Evolutionary conservation across 2,113 vertebrate species (phyloP), one percentile per base, ranked within the genome.

Genomic region (Nymphicus hollandicus): DNA sequence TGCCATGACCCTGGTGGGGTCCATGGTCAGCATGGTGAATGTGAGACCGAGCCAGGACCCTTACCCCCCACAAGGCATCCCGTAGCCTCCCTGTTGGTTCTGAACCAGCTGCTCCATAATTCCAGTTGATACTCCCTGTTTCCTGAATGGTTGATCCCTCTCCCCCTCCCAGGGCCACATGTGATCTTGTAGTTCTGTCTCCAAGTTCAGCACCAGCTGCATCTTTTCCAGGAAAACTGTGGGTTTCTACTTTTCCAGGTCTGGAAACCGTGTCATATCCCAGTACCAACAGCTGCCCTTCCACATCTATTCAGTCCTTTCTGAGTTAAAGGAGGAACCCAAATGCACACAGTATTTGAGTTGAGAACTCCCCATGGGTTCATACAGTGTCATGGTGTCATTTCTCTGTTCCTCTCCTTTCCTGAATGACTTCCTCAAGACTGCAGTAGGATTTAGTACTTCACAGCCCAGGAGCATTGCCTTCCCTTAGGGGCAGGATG

Each of bases 391-490:
- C 20, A 15, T 24, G 16, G 10, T 84, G 74, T 68, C 2, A 2
- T 74, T 94, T 84, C 66, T 74, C 8, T 89, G 6, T 87, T 66
- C 73, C 64, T 96, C 33, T 65, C 53, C 55, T 85, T 91, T 84
- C 33, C 31, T 0, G 0, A 80, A 18, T 72, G 14, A 43, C 76
- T 90, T 80, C 24, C 47, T 35, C 60, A 35, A 20, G 63, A 27
- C 35, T 1, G 2, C 1, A 2, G 16, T 35, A 49, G 20, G 39
- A 63, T 68, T 94, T 73, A 69, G 33, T 44, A 58, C 47, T 37
- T 52, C 1, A 1, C 2, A 5, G 46, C 33, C 11, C 10, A 47
- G 27, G 24, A 79, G 18, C 2, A 0, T 49, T 81, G 13, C 44
- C 22, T 55, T 86, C 47, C 11, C 3, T 44, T 28, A 44, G 56